Percentiles rank a stretch among this genome's conserved stretches.
Conservation (phyloP, 2,797 vertebrate genomes). For the Leptoclinus maculatus region DNA sequence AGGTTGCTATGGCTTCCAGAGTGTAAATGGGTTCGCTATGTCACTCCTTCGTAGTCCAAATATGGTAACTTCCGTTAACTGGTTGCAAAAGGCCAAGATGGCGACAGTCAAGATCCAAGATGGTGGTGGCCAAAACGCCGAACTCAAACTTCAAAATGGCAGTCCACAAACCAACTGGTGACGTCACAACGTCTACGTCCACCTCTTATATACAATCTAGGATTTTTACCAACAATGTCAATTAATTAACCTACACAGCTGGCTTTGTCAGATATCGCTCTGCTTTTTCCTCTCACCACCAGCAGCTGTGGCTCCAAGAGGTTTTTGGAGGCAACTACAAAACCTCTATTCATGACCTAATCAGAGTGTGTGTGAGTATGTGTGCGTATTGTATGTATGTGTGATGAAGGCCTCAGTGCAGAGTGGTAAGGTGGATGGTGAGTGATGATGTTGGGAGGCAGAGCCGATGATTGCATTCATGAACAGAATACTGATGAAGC, state of each 20-base stretch:
- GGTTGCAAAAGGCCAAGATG: too few species aligned
- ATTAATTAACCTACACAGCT: not conserved
- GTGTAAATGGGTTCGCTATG: too few species aligned
- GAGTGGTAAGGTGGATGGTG: constrained; percentile 46
- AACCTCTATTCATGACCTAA: constrained; percentile 32
- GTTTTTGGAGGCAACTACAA: constrained; percentile 17
- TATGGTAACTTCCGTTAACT: not conserved
- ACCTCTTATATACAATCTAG: not conserved
- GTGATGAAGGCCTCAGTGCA: constrained; percentile 29
- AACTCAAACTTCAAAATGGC: not conserved
- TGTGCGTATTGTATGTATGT: constrained; percentile 29
- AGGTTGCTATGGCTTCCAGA: not conserved
- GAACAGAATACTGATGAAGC: constrained; percentile 72
- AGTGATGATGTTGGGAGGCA: constrained; percentile 58
- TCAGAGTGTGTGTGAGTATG: constrained; percentile 31
- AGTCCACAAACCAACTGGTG: not conserved
- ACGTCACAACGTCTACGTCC: not conserved
- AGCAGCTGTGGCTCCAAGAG: constrained; percentile 3
- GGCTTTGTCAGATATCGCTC: not conserved
- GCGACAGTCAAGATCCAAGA: too few species aligned
- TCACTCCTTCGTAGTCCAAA: not conserved
- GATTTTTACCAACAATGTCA: not conserved
- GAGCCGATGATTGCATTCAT: constrained; percentile 61
- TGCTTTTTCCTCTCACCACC: not conserved
- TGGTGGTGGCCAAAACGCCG: too few species aligned